Percentiles rank a stretch among this genome's conserved stretches.
Conservation (phyloP, 2,113 vertebrate species). For the Proteles cristata region DNA sequence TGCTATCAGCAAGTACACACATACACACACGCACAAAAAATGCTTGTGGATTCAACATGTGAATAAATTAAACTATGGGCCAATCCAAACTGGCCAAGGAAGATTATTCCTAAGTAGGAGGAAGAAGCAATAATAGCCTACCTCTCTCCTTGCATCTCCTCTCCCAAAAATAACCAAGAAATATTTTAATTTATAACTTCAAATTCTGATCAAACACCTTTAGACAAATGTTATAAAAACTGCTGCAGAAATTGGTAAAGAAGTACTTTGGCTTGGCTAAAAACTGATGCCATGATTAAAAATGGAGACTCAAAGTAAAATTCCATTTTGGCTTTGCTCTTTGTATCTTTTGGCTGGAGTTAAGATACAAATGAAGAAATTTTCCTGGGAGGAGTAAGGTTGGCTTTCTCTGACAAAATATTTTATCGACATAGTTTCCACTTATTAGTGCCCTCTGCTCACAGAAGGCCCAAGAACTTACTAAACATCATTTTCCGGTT, state of each 20-base stretch:
- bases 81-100: background rate
- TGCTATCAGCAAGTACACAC: background rate
- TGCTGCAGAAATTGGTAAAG: background rate
- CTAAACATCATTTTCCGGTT: background rate
- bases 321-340: background rate
- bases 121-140: background rate
- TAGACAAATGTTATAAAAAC: background rate
- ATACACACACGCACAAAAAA: background rate
- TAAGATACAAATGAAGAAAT: background rate
- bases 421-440: background rate
- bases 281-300: background rate
- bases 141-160: background rate
- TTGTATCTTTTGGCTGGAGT: background rate
- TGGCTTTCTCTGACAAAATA: conserved; percentile 13
- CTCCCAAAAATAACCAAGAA: background rate
- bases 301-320: background rate
- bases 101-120: background rate
- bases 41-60: background rate
- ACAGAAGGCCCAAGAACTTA: background rate
- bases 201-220: background rate
- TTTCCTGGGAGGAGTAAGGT: background rate
- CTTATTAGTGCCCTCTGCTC: background rate
- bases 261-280: background rate
- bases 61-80: background rate
- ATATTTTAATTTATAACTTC: background rate